Evolutionary conservation across 2,888 invertebrate genomes (phyloP), one percentile per base, ranked within the genome.

Genomic region (Sphecodes monilicornis): DNA sequence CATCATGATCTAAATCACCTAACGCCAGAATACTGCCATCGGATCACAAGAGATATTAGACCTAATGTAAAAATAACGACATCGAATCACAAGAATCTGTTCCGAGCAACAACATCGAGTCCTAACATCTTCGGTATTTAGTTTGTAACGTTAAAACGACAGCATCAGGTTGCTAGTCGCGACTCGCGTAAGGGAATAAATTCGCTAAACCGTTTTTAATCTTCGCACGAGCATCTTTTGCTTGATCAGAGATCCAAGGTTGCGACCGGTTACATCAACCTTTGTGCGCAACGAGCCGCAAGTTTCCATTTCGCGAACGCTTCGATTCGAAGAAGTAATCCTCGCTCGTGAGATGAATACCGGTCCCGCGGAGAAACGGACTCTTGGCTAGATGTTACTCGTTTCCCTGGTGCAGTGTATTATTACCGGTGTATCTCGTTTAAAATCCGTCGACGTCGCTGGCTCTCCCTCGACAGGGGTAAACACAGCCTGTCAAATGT

Each of bases 251-350:
- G 82, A 77, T 81, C 72, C 76, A 69, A 84, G 78, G 84, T n/a
- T 60, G 72, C 75, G 72, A 43, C 39, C 76, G 64, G 71, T 84
- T 85, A 76, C 85, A 80, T 66, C 78, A 84, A 76, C 72, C 26
- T 78, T 72, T 68, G 60, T 73, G 84, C 73, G 76, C 46, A 64
- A 85, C 36, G 68, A 69, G 80, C 70, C 74, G 69, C 74, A 54
- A 66, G 85, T 85, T 85, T 85, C 80, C 76, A 85, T 85, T 79
- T 76, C 69, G 64, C 70, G 75, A 68, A 74, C 22, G 60, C 26
- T 69, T 68, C 70, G 57, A 54, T 71, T 78, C 75, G 66, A 78
- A 73, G 79, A 78, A 78, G 66, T 71, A 71, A 70, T 39, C 74
- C 75, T 57, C 43, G 57, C 26, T 70, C 84, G 84, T 84, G 84